A percentile compares a stretch with the other conserved stretches of the same genome.
These are phyloP conservation scores for Drosophila navojoa DNA, from an alignment of 1,140 invertebrate species.

Conservation along the genomic window DNA sequence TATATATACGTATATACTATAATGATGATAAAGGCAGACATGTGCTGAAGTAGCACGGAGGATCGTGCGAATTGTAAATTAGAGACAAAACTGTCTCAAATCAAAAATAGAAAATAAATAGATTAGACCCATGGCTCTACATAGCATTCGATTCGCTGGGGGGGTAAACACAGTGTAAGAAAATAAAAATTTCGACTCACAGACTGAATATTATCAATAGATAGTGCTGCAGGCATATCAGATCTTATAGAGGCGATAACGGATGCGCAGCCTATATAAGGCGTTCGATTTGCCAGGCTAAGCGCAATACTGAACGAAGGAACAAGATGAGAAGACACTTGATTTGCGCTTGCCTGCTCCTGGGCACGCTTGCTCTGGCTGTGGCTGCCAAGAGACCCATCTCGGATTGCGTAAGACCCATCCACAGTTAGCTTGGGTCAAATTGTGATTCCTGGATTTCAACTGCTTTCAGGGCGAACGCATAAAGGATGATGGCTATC, in stretches of 20 bases:
- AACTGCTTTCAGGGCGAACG: slow-evolving; percentile 56
- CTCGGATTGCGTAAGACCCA: slow-evolving; percentile 66
- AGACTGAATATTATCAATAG: slow-evolving; percentile 20
- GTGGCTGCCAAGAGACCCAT: slow-evolving; percentile 57
- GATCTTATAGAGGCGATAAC: slow-evolving; percentile 21
- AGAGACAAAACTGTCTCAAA: slow-evolving; percentile 17
- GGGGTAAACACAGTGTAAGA: slow-evolving; percentile 1
- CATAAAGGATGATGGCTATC: slow-evolving; percentile 70
- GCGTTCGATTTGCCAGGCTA: neutral
- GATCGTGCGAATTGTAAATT: slow-evolving; percentile 39
- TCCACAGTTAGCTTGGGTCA: neutral
- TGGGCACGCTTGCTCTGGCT: slow-evolving; percentile 47
- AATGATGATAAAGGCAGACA: slow-evolving; percentile 25
- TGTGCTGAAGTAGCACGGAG: slow-evolving; percentile 11
- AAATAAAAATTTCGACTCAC: neutral
- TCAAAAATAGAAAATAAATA: slow-evolving; percentile 18
- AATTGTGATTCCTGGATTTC: neutral
- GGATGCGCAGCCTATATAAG: slow-evolving; percentile 29
- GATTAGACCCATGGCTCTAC: slow-evolving; percentile 22
- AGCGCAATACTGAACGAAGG: slow-evolving; percentile 6
- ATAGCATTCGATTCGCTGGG: slow-evolving; percentile 18
- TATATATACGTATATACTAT: neutral
- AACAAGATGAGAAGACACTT: slow-evolving; percentile 27
- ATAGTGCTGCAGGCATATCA: slow-evolving; percentile 11
- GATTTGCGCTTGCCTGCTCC: slow-evolving; percentile 24